These are phyloP conservation scores for Myotis davidii DNA, from an alignment of 2,113 vertebrate species.

Conservation along the genomic window DNA sequence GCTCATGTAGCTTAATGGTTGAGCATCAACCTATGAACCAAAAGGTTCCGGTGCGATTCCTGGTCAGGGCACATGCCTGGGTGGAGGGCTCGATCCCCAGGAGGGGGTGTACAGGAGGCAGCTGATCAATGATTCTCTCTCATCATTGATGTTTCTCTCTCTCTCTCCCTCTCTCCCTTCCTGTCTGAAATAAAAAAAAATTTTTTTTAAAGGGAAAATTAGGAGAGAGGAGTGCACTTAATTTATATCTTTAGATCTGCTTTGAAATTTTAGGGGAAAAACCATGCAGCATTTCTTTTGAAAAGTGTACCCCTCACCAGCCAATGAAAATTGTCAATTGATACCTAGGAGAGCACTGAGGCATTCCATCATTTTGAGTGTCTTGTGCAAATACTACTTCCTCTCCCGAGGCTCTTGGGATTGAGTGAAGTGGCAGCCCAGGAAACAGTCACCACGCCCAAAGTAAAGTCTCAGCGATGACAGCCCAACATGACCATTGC, in stretches of 20 bases:
- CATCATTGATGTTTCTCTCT: too few species aligned
- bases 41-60: too few species aligned
- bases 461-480: conserved; percentile 72
- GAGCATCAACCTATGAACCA: too few species aligned
- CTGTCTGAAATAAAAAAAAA: too few species aligned
- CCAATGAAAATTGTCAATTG: conserved; percentile 40
- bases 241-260: conserved; percentile 33
- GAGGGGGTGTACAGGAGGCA: too few species aligned
- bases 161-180: too few species aligned
- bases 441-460: conserved; percentile 72
- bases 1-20: too few species aligned
- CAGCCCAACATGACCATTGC: conserved; percentile 73
- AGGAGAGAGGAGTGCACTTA: background rate
- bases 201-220: background rate
- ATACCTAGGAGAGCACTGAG: conserved; percentile 53
- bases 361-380: conserved; percentile 64
- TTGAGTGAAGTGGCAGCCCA: conserved; percentile 70
- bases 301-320: background rate
- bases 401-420: conserved; percentile 71
- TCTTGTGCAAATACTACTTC: conserved; percentile 61
- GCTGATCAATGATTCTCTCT: too few species aligned
- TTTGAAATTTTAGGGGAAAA: conserved; percentile 33
- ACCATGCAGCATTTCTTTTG: background rate
- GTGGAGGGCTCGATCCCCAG: too few species aligned
- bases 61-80: too few species aligned